Evolutionary conservation across 1,140 invertebrate species (phyloP).

Genomic region (Dendrolimus kikuchii): DNA sequence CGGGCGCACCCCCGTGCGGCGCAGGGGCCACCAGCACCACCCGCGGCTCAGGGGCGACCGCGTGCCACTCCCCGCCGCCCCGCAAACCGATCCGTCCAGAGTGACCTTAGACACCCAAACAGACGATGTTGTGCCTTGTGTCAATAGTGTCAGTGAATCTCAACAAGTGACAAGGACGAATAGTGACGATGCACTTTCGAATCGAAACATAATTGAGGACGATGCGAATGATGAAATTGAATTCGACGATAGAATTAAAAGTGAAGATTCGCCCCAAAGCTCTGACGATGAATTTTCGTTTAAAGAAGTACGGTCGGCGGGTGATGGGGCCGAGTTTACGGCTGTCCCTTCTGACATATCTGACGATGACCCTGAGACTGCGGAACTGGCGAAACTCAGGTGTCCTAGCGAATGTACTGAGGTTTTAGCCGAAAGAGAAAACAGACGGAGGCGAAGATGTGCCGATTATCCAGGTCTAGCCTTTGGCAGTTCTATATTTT

Average conservation of each 20-base stretch:
- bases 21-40: slow-evolving; percentile 86
- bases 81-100: slow-evolving; percentile 74
- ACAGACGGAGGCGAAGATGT: slow-evolving; percentile 82
- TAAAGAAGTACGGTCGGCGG: slow-evolving; percentile 56
- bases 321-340: slow-evolving; percentile 52
- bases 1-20: slow-evolving; percentile 73
- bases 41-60: slow-evolving; percentile 73
- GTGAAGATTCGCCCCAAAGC: slow-evolving; percentile 44
- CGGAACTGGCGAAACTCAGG: slow-evolving; percentile 84
- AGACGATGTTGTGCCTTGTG: slow-evolving; percentile 70
- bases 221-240: slow-evolving; percentile 57
- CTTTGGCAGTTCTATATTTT: slow-evolving; percentile 93
- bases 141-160: slow-evolving; percentile 71
- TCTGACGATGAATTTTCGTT: slow-evolving; percentile 62
- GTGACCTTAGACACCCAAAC: slow-evolving; percentile 69
- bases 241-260: slow-evolving; percentile 45
- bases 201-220: slow-evolving; percentile 54
- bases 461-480: slow-evolving; percentile 94
- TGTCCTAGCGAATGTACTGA: slow-evolving; percentile 92
- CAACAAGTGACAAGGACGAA: slow-evolving; percentile 68
- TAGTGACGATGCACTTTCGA: slow-evolving; percentile 71
- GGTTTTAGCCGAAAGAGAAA: slow-evolving; percentile 87
- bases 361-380: slow-evolving; percentile 82
- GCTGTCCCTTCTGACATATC: slow-evolving; percentile 45
- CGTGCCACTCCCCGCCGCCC: slow-evolving; percentile 63